These are phyloP conservation scores for Cladopsammia gracilis DNA, from an alignment of 64 coral and sea anemone species.

Conservation along the genomic window DNA sequence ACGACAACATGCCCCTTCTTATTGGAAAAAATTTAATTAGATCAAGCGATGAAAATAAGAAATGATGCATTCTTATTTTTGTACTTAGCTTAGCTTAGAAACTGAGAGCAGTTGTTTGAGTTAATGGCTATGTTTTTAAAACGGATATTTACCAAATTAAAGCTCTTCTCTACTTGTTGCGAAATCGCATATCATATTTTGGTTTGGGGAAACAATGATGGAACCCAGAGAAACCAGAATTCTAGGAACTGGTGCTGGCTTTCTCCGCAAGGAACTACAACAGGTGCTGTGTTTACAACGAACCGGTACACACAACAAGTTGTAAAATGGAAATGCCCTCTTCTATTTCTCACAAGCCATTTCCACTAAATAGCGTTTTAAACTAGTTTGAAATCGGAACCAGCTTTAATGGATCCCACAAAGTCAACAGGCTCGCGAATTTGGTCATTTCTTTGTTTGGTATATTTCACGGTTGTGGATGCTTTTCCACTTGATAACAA, in stretches of 20 bases:
- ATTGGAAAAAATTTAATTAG: background rate
- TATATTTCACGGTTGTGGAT: slow-evolving; percentile 2
- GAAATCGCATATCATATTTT: slow-evolving; percentile 34
- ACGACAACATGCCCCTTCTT: background rate
- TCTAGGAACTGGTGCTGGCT: slow-evolving; percentile 24
- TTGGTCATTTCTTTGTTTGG: slow-evolving; percentile 26
- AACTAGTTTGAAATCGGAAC: background rate
- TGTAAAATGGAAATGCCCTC: slow-evolving; percentile 13
- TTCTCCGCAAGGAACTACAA: background rate
- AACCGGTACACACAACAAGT: slow-evolving; percentile 5
- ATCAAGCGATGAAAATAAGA: background rate
- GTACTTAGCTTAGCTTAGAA: background rate
- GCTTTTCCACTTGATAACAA: background rate
- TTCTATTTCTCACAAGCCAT: background rate
- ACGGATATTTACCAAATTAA: background rate
- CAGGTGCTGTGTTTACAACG: slow-evolving; percentile 44
- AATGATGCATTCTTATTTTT: background rate
- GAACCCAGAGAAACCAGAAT: slow-evolving; percentile 6
- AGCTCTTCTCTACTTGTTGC: slow-evolving; percentile 5
- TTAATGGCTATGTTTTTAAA: background rate
- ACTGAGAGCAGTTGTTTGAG: background rate
- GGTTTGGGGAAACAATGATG: slow-evolving; percentile 12
- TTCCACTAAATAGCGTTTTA: background rate
- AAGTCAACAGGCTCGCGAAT: slow-evolving; percentile 18
- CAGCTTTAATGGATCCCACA: slow-evolving; percentile 6